phyloP scores from a whole-genome alignment of 1,140 invertebrate species.

The Hypsibius dujardini region DNA sequence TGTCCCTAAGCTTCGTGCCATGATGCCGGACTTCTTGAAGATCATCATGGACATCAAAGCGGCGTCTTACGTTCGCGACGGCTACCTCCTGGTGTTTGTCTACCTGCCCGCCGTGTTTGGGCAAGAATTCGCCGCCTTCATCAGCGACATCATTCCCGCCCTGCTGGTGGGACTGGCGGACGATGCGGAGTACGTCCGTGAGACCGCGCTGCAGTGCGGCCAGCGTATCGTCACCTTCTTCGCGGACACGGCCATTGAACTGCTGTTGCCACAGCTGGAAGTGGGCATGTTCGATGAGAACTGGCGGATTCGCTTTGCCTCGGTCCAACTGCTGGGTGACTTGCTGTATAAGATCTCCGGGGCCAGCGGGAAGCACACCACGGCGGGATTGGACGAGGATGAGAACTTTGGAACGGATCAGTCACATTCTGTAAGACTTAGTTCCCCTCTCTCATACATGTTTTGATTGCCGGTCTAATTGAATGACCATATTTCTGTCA shows the following conservation, averaged over 20 bases:
- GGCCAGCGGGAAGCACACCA: slow-evolving; percentile 95
- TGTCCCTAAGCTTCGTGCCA: slow-evolving; percentile 74
- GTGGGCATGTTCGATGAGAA: slow-evolving; percentile 85
- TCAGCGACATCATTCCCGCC: slow-evolving; percentile 90
- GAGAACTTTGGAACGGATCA: slow-evolving; percentile 97
- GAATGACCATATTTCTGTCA: too few species aligned
- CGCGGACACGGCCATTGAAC: slow-evolving; percentile 79
- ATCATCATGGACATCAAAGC: slow-evolving; percentile 88
- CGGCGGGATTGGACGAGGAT: slow-evolving; percentile 89
- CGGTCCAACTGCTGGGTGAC: slow-evolving; percentile 87
- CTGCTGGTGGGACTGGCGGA: slow-evolving; percentile 83
- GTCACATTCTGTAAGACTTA: slow-evolving; percentile 46
- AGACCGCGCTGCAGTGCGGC: slow-evolving; percentile 86
- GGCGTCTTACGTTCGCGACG: slow-evolving; percentile 91
- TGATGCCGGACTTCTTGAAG: slow-evolving; percentile 55
- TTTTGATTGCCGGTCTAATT: too few species aligned
- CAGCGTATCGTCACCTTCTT: slow-evolving; percentile 91
- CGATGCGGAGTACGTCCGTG: slow-evolving; percentile 95
- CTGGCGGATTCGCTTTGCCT: slow-evolving; percentile 91
- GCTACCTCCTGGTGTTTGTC: slow-evolving; percentile 99
- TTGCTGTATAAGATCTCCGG: slow-evolving; percentile 85
- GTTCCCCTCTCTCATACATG: not conserved
- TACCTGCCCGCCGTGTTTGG: slow-evolving; percentile 95
- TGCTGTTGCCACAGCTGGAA: slow-evolving; percentile 83
- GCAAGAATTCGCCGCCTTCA: slow-evolving; percentile 82